Evolutionary conservation across 2,797 vertebrate species (phyloP).

Genomic region (Acropternis orthonyx): DNA sequence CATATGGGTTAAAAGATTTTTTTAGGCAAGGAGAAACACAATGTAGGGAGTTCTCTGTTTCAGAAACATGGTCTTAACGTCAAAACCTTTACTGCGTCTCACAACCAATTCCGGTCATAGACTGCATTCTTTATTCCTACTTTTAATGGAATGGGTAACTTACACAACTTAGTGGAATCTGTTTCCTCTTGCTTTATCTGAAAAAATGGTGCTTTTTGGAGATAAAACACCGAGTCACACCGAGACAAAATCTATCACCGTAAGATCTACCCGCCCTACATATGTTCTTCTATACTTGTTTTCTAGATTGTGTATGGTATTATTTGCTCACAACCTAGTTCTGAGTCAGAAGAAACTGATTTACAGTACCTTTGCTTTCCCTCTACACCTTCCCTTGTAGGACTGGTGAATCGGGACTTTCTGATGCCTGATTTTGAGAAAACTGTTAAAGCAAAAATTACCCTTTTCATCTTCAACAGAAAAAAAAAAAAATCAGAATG

Average conservation of each 20-base stretch:
- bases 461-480: not conserved
- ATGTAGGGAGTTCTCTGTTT: not conserved
- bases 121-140: not conserved
- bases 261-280: not conserved
- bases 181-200: not conserved
- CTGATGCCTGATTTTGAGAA: not conserved
- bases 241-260: not conserved
- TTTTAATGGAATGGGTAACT: constrained; percentile 3
- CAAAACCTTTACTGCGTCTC: constrained; percentile 12
- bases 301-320: not conserved
- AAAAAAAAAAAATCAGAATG: not conserved
- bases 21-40: not conserved
- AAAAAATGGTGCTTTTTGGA: not conserved
- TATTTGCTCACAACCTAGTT: not conserved
- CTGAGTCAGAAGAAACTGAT: not conserved
- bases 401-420: not conserved
- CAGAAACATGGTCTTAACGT: not conserved
- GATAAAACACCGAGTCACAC: not conserved
- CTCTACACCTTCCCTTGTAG: not conserved
- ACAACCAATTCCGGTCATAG: not conserved
- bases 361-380: not conserved
- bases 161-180: not conserved
- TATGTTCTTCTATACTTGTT: not conserved
- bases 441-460: not conserved
- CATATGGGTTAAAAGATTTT: not conserved